Base-by-base conservation (phyloP, 2,113 vertebrate genomes). In the Spea multiplicata region DNA sequence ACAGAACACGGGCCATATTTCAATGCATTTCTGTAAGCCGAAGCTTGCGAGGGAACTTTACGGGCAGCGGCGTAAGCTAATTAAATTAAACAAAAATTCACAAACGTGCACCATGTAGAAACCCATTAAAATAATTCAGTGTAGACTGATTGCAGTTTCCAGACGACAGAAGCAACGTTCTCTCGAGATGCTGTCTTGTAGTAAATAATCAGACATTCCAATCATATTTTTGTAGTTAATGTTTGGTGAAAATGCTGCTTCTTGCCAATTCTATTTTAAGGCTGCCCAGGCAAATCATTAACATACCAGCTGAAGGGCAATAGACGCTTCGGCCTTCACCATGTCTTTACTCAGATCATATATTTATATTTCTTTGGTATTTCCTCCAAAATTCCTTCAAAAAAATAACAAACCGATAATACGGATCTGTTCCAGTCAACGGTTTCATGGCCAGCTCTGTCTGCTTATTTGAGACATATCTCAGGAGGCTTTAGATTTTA, bases 171-270 rank as follows among this genome's bases (percentile, higher is more conserved):
- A 12, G 10, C 9, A 59, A 59, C 1, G 6, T 13, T 59, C 55
- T 13, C 10, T 4, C 55, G 10, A 59, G 10, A 9, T 59, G 12
- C 10, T 4, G 55, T 59, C 14, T 13, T 13, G 10, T 59, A 59
- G 55, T 59, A 4, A 13, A 13, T 5, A 5, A 6, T 64, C 1
- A 13, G 61, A 64, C 45, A 65, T 74, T 64, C 59, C 59, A 65
- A 6, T 74, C 59, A 65, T 65, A 49, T 65, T 74, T 65, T n/a
- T 65, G 45, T 64, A 8, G 62, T 75, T 75, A 75, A 75, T 75
- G 49, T 53, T 67, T 75, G 74, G 48, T 30, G 49, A 55, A 44
- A 53, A 5, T n/a, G 4, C 17, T 4, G 4, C 14, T 6, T 13
- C 4, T 30, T 71, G 69, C 8, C 50, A 53, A 13, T 55, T 75